A percentile compares a stretch with the other conserved stretches of the same genome.
Conservation (phyloP, 2,888 invertebrate genomes). For the Sialis lutaria region DNA sequence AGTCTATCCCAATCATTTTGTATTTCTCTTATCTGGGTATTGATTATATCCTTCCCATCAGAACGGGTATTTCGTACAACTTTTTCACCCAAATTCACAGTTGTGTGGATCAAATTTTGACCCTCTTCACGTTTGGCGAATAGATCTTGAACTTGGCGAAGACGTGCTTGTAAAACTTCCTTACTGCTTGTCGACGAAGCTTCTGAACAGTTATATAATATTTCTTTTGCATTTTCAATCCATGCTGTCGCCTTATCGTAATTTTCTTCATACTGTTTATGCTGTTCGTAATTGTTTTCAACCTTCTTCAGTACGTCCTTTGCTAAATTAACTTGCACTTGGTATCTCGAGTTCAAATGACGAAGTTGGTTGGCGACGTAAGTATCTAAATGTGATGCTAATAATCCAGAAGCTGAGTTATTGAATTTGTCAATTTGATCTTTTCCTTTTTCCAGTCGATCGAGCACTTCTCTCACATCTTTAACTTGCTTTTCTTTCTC, state of each 20-base stretch:
- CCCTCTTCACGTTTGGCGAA: slow-evolving; percentile 71
- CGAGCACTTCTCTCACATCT: slow-evolving; percentile 61
- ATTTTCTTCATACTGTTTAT: slow-evolving; percentile 62
- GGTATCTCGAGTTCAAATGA: slow-evolving; percentile 73
- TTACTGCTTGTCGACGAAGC: slow-evolving; percentile 61
- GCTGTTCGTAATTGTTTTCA: slow-evolving; percentile 74
- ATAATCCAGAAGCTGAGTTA: slow-evolving; percentile 52
- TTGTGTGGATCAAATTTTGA: slow-evolving; percentile 69
- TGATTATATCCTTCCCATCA: slow-evolving; percentile 76
- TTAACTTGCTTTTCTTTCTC: slow-evolving; percentile 75
- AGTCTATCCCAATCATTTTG: slow-evolving; percentile 86
- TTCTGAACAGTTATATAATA: slow-evolving; percentile 65
- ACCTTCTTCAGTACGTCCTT: slow-evolving; percentile 83
- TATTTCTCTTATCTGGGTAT: slow-evolving; percentile 71
- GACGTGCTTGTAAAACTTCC: slow-evolving; percentile 63
- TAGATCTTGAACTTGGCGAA: slow-evolving; percentile 65
- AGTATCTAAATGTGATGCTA: slow-evolving; percentile 71
- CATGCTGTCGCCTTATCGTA: slow-evolving; percentile 60
- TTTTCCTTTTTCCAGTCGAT: slow-evolving; percentile 58
- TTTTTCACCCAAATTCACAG: slow-evolving; percentile 81
- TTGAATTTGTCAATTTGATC: slow-evolving; percentile 71
- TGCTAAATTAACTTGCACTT: slow-evolving; percentile 73
- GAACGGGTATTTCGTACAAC: slow-evolving; percentile 73
- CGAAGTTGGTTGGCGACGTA: slow-evolving; percentile 77
- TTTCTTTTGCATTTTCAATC: slow-evolving; percentile 75